phyloP scores from a whole-genome alignment of 2,888 invertebrate genomes.

The Folsomia manolachei region DNA sequence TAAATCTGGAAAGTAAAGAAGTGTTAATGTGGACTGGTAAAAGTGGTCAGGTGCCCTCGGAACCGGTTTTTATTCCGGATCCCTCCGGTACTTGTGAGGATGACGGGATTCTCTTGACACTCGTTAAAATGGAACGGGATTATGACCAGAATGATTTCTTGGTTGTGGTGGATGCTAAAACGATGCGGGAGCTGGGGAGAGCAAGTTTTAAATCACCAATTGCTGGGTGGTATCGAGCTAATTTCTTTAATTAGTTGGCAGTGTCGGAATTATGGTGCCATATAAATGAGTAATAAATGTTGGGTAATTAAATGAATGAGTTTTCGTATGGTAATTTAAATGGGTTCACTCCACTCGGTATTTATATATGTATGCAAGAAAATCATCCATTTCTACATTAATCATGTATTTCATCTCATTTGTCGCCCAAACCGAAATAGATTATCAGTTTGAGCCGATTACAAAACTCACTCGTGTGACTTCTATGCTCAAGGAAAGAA shows the following conservation, averaged over 20 bases:
- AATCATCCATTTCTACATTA: too few species aligned
- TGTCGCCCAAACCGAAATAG: too few species aligned
- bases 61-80: slow-evolving; percentile 56
- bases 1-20: slow-evolving; percentile 53
- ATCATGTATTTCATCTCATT: too few species aligned
- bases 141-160: slow-evolving; percentile 50
- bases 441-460: too few species aligned
- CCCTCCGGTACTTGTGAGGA: slow-evolving; percentile 53
- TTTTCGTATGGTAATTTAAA: too few species aligned
- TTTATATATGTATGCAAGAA: too few species aligned
- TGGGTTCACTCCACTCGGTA: too few species aligned
- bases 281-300: too few species aligned
- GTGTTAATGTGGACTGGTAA: slow-evolving; percentile 53
- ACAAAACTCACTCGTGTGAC: too few species aligned
- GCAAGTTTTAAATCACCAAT: slow-evolving; percentile 51
- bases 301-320: too few species aligned
- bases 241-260: slow-evolving; percentile 48
- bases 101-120: slow-evolving; percentile 54
- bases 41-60: slow-evolving; percentile 53
- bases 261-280: too few species aligned
- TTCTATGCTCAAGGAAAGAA: too few species aligned
- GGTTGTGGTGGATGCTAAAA: slow-evolving; percentile 53
- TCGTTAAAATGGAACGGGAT: slow-evolving; percentile 49
- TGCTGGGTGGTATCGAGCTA: slow-evolving; percentile 51
- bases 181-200: slow-evolving; percentile 54